Conservation (phyloP, 2,797 vertebrate species). For the Darevskia mixta region DNA sequence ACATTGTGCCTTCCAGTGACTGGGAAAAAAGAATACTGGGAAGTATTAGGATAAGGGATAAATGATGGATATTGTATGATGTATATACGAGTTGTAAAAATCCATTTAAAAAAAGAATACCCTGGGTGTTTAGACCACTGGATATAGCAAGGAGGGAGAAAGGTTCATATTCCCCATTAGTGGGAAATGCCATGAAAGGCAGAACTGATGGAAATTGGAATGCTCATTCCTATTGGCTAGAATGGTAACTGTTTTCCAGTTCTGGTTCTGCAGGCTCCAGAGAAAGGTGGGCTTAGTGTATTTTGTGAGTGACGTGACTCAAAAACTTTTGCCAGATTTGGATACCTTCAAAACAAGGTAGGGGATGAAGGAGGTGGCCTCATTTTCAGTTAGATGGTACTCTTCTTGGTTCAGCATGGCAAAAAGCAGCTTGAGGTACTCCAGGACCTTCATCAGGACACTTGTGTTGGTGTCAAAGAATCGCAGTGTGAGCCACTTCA, state of each 20-base stretch:
- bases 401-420: conserved; percentile 88
- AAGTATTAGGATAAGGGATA: too few relatives aligned
- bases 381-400: conserved; percentile 95
- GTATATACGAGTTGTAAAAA: too few relatives aligned
- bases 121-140: background rate
- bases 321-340: background rate
- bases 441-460: conserved; percentile 95
- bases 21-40: background rate
- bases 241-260: background rate
- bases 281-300: background rate
- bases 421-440: conserved; percentile 96
- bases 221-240: background rate
- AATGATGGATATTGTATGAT: too few relatives aligned
- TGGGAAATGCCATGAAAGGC: background rate
- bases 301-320: background rate
- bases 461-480: conserved; percentile 99
- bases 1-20: background rate
- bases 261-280: background rate
- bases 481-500: conserved; percentile 96
- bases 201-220: background rate
- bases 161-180: background rate
- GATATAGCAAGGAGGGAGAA: background rate
- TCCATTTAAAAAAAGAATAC: background rate
- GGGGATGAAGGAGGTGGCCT: conserved; percentile 94
- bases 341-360: conserved; percentile 95